Percentiles rank a stretch among this genome's conserved stretches.
phyloP scores from a whole-genome alignment of 1,140 invertebrate genomes.

The Bilobella aurantiaca region DNA sequence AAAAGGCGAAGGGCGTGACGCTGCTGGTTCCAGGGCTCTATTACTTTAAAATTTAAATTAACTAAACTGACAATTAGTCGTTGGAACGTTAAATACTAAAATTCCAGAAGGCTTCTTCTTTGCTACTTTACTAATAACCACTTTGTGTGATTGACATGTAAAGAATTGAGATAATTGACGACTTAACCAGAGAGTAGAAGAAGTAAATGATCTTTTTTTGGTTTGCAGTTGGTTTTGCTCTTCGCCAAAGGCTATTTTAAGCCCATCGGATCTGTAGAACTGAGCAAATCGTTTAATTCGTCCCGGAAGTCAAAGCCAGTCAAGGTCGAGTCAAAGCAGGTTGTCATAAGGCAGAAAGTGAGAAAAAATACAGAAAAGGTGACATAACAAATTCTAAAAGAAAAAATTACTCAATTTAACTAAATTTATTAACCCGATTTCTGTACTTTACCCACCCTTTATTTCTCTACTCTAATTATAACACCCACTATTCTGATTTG shows the following conservation, averaged over 20 bases:
- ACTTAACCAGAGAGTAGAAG: not conserved
- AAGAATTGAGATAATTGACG: not conserved
- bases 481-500: too few relatives aligned
- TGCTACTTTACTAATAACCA: not conserved
- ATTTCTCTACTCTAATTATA: too few relatives aligned
- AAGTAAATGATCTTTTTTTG: not conserved
- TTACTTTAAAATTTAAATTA: too few relatives aligned
- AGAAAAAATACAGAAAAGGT: not conserved
- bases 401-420: too few relatives aligned
- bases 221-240: conserved; percentile 28
- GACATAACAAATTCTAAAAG: too few relatives aligned
- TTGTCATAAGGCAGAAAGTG: conserved; percentile 21
- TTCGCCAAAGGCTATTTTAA: conserved; percentile 26
- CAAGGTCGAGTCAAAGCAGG: conserved; percentile 34
- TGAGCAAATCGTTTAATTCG: conserved; percentile 30
- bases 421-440: too few relatives aligned
- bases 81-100: too few relatives aligned
- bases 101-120: too few relatives aligned
- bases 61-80: too few relatives aligned
- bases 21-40: too few relatives aligned
- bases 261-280: conserved; percentile 33
- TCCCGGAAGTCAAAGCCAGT: conserved; percentile 34
- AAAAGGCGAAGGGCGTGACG: too few relatives aligned
- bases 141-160: not conserved
- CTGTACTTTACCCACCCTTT: too few relatives aligned